Conservation (phyloP, 2,888 invertebrate genomes). For the Hemistola chrysoprasaria region DNA sequence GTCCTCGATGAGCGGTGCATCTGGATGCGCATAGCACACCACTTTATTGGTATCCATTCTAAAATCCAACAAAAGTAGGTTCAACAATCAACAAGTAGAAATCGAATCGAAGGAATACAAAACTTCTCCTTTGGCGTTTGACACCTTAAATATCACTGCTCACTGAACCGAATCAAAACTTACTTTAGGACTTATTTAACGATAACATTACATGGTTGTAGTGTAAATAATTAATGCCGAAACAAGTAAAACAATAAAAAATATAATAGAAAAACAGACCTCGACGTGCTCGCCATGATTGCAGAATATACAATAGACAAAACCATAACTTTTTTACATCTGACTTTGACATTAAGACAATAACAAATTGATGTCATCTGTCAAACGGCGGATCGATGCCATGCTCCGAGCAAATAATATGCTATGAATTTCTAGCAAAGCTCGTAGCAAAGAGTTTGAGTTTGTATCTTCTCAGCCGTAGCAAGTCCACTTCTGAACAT, state of each 20-base stretch:
- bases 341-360: constrained; percentile 20
- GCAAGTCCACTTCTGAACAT: too few species aligned
- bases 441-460: too few species aligned
- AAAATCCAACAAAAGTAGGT: constrained; percentile 69
- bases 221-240: constrained; percentile 38
- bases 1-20: constrained; percentile 97
- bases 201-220: constrained; percentile 42
- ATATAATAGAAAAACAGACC: constrained; percentile 78
- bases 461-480: too few species aligned
- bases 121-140: constrained; percentile 28
- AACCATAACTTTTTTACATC: constrained; percentile 21
- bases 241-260: constrained; percentile 50
- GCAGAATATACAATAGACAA: constrained; percentile 54
- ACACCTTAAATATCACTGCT: constrained; percentile 27
- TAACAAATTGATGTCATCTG: not conserved
- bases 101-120: constrained; percentile 42
- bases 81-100: constrained; percentile 60
- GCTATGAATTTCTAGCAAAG: too few species aligned
- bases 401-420: too few species aligned
- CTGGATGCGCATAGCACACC: constrained; percentile 97
- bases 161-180: constrained; percentile 41
- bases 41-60: constrained; percentile 89
- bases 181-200: constrained; percentile 44
- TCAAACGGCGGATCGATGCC: too few species aligned
- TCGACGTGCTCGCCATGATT: constrained; percentile 86